Percentiles rank a stretch among this genome's conserved stretches.
phyloP scores from a whole-genome alignment of 2,888 invertebrate species.

The Ametastegia equiseti region DNA sequence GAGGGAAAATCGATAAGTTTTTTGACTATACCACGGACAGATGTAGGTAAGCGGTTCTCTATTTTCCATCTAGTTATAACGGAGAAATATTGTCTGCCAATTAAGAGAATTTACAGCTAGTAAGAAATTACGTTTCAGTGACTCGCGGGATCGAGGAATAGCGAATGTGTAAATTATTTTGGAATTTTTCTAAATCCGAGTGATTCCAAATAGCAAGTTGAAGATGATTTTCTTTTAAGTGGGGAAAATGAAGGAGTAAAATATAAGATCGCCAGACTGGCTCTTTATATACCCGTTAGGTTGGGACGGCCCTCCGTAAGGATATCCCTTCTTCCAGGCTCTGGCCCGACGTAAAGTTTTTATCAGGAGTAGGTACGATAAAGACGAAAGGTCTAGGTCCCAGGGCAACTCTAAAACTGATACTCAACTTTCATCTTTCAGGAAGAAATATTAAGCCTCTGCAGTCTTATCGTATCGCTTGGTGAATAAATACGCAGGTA shows the following conservation, averaged over 20 bases:
- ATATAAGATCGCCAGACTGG: neutral
- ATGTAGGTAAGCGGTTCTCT: neutral
- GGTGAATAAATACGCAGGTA: slow-evolving; percentile 20
- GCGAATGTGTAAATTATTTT: too few species aligned
- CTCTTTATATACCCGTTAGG: neutral
- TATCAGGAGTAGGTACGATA: slow-evolving; percentile 36
- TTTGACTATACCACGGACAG: slow-evolving; percentile 26
- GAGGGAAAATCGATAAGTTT: slow-evolving; percentile 4
- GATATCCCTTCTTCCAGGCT: neutral
- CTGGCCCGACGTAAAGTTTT: slow-evolving; percentile 41
- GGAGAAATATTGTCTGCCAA: slow-evolving; percentile 12
- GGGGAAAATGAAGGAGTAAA: neutral
- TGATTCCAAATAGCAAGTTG: too few species aligned
- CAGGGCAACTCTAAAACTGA: slow-evolving; percentile 45
- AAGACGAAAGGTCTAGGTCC: slow-evolving; percentile 36
- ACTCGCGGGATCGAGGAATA: neutral
- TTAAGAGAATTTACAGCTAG: neutral
- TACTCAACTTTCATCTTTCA: slow-evolving; percentile 45
- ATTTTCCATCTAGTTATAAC: neutral
- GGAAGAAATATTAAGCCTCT: slow-evolving; percentile 42
- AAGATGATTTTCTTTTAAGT: too few species aligned
- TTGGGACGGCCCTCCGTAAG: neutral
- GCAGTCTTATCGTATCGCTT: slow-evolving; percentile 20
- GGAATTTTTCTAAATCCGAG: too few species aligned
- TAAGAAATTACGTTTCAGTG: neutral